A percentile compares a stretch with the other conserved stretches of the same genome.
Evolutionary conservation across 2,797 vertebrate genomes (phyloP).

Genomic region (Florisuga fusca): DNA sequence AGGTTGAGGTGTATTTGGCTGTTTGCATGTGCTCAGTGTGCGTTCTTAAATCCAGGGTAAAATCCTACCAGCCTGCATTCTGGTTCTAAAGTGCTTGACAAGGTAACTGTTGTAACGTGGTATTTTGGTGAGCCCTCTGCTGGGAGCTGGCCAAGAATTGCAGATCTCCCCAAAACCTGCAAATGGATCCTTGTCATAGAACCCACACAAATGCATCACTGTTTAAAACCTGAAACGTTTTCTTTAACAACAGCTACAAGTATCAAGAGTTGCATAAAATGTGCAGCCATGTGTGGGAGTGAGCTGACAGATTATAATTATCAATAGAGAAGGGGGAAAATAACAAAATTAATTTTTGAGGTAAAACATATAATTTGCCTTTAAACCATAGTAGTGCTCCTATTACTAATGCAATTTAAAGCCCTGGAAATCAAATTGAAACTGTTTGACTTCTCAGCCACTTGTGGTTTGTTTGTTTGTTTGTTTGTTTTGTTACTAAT

Average conservation of each 20-base stretch:
- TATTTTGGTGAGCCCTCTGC: slow-evolving; percentile 65
- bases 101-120: slow-evolving; percentile 62
- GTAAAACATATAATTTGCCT: slow-evolving; percentile 76
- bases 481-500: neutral
- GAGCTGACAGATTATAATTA: slow-evolving; percentile 75
- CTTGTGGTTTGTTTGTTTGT: neutral
- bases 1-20: neutral
- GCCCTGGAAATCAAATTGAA: slow-evolving; percentile 18
- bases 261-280: slow-evolving; percentile 33
- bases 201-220: slow-evolving; percentile 44
- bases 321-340: slow-evolving; percentile 38
- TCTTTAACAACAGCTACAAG: slow-evolving; percentile 40
- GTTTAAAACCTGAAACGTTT: slow-evolving; percentile 24
- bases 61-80: slow-evolving; percentile 26
- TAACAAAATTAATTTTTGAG: slow-evolving; percentile 68
- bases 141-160: slow-evolving; percentile 58
- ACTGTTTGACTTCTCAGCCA: slow-evolving; percentile 3
- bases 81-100: slow-evolving; percentile 34
- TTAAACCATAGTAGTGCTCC: slow-evolving; percentile 55
- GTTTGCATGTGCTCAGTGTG: neutral
- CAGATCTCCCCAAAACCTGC: slow-evolving; percentile 21
- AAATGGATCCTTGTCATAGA: slow-evolving; percentile 65
- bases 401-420: slow-evolving; percentile 60
- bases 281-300: slow-evolving; percentile 18
- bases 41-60: slow-evolving; percentile 2